Evolutionary conservation across 2,797 vertebrate genomes (phyloP), one percentile per base, ranked within the genome.

Genomic region (Sebastes taczanowskii): DNA sequence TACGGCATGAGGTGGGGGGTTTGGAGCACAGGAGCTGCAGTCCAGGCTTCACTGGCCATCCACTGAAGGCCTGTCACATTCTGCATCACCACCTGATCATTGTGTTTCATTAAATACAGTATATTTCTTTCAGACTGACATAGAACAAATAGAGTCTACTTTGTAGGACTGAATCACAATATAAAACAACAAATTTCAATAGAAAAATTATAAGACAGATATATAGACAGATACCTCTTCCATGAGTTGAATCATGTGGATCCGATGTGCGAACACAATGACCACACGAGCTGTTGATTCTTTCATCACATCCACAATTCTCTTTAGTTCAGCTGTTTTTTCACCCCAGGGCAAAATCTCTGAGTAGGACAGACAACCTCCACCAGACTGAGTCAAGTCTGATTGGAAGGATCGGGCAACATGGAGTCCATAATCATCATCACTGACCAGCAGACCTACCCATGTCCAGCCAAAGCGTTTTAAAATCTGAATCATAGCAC

Each of bases 381-480:
- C 76, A 34, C 68, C 74, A 27, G 86, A 81, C n/a, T 52, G 49
- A 67, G 38, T 56, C 7, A 94, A n/a, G 38, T 85, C 82, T 52
- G 49, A 52, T 0, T 84, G 86, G 2, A 94, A 94, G 2, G 91
- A 86, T 7, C 69, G 77, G 46, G 92, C 89, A 49, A 86, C 94
- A 22, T 95, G 46, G 20, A 88, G 76, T 5, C 94, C 94, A 30
- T 95, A 95, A 18, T 94, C 94, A 77, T 95, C 93, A 72, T 92
- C 83, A 79, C 91, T 95, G 60, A 93, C 81, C 20, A 95, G 34
- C 14, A 94, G 90, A 11, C 94, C 94, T 4, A 86, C 90, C 94
- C 94, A 95, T 1, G 92, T 94, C 94, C 94, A 95, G 9, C 83
- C 59, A 32, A 94, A 95, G 58, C 35, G 87, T 60, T 86, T 91